phyloP scores from a whole-genome alignment of 2,888 invertebrate species.

The Gymnosoma rotundatum region DNA sequence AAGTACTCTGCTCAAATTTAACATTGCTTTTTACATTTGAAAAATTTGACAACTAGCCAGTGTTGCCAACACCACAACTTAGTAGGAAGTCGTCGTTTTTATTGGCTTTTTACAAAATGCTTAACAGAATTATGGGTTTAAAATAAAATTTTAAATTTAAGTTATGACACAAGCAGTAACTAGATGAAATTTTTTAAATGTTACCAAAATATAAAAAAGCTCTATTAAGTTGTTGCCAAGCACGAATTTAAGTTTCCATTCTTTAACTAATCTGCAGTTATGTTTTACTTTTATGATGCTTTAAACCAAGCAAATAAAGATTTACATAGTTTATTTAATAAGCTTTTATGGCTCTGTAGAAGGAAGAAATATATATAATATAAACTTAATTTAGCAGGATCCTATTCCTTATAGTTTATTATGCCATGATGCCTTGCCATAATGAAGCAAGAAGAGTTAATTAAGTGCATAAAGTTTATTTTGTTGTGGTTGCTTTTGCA shows the following conservation, averaged over 20 bases:
- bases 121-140: too few relatives aligned
- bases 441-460: conserved; percentile 56
- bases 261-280: conserved; percentile 19
- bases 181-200: too few relatives aligned
- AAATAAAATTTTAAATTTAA: too few relatives aligned
- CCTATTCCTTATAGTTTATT: conserved; percentile 25
- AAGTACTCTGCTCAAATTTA: too few relatives aligned
- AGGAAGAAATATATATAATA: conserved; percentile 10
- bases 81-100: too few relatives aligned
- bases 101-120: too few relatives aligned
- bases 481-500: not conserved
- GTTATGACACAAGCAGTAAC: too few relatives aligned
- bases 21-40: too few relatives aligned
- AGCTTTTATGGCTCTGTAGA: conserved; percentile 23
- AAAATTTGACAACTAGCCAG: too few relatives aligned
- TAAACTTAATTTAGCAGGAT: conserved; percentile 11
- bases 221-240: too few relatives aligned
- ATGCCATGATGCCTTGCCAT: conserved; percentile 4
- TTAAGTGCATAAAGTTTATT: conserved; percentile 48
- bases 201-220: too few relatives aligned
- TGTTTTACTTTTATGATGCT: not conserved
- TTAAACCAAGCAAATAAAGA: conserved; percentile 32
- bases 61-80: too few relatives aligned
- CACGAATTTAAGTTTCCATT: conserved; percentile 13
- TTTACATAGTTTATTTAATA: conserved; percentile 52